A percentile compares a stretch with the other conserved stretches of the same genome.
Conservation (phyloP, 2,797 vertebrate genomes). For the Tapera naevia region DNA sequence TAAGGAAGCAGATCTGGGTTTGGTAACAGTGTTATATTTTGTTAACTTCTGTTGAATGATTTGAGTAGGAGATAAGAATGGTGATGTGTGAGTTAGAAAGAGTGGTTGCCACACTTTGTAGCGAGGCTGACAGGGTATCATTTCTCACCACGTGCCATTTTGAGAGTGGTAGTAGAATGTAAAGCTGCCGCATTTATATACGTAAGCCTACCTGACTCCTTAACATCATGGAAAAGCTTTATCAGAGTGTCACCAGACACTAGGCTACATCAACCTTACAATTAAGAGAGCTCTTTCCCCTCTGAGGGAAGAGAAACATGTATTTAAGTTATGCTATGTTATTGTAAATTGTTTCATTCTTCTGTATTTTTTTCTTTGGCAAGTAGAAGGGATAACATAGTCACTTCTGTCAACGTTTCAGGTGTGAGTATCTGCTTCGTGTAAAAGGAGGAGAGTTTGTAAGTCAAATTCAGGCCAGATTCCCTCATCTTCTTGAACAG, state of each 20-base stretch:
- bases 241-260: background rate
- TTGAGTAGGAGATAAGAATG: background rate
- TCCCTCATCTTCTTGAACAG: slow-evolving; percentile 96
- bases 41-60: background rate
- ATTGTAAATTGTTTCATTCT: background rate
- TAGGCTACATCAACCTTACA: background rate
- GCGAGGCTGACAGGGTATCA: fast-evolving
- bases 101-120: background rate
- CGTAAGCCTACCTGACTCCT: background rate
- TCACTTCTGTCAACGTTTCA: slow-evolving; percentile 59
- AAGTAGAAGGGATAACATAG: background rate
- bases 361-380: background rate
- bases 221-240: background rate
- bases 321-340: background rate
- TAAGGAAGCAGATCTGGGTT: background rate
- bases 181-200: background rate
- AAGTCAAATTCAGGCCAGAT: slow-evolving; percentile 92
- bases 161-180: background rate
- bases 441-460: slow-evolving; percentile 94
- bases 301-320: background rate
- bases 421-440: slow-evolving; percentile 94
- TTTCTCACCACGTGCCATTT: background rate
- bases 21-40: background rate
- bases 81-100: background rate
- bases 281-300: background rate